Evolutionary conservation across 1,140 invertebrate species (phyloP).

Genomic region (Liolophura sinensis): DNA sequence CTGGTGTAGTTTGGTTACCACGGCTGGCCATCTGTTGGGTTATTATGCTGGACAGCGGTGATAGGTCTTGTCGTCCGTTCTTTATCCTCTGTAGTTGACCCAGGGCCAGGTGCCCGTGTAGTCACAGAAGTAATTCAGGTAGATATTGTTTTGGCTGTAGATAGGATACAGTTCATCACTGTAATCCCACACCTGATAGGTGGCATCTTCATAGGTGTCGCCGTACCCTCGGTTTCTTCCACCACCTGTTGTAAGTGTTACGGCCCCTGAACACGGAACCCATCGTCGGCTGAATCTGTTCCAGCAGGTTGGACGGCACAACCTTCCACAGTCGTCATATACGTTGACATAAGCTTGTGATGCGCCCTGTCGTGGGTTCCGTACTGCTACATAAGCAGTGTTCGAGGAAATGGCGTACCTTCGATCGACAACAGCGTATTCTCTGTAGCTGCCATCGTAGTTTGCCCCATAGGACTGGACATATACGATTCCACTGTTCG

Average conservation of each 20-base stretch:
- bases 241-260: constrained; percentile 25
- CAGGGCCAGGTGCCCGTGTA: constrained; percentile 35
- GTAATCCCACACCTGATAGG: constrained; percentile 37
- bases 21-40: too few relatives aligned
- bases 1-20: too few relatives aligned
- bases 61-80: too few relatives aligned
- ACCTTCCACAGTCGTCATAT: constrained; percentile 43
- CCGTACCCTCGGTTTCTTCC: constrained; percentile 29
- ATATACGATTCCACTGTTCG: constrained; percentile 32
- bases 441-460: constrained; percentile 47
- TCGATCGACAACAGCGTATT: constrained; percentile 45
- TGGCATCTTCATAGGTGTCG: constrained; percentile 35
- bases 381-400: constrained; percentile 40
- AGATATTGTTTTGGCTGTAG: constrained; percentile 30
- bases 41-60: too few relatives aligned
- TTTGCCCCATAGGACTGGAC: constrained; percentile 42
- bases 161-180: constrained; percentile 30
- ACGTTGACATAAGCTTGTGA: constrained; percentile 34
- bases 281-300: constrained; percentile 10
- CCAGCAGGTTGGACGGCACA: constrained; percentile 42
- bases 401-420: constrained; percentile 37
- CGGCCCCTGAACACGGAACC: constrained; percentile 33
- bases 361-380: constrained; percentile 24
- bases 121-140: constrained; percentile 47
- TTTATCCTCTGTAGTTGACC: too few relatives aligned